Conservation (phyloP, 2,888 invertebrate genomes). For the Thera obeliscata region DNA sequence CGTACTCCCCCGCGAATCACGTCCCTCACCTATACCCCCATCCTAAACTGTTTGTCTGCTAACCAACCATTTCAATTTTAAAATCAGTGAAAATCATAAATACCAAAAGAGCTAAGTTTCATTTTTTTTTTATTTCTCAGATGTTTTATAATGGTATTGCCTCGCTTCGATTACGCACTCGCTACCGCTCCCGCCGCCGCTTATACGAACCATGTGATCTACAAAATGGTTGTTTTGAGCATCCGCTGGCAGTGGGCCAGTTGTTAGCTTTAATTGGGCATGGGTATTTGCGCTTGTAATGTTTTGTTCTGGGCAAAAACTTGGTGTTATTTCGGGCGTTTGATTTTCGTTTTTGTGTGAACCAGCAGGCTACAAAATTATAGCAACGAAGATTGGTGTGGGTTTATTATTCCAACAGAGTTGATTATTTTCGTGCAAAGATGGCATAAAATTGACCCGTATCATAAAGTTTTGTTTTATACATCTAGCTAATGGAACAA, state of each 20-base stretch:
- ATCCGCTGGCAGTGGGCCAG: slow-evolving; percentile 37
- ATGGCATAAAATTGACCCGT: too few species aligned
- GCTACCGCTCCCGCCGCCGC: slow-evolving; percentile 14
- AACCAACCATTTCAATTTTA: too few species aligned
- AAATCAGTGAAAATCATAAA: too few species aligned
- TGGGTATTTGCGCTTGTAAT: slow-evolving; percentile 36
- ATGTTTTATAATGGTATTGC: neutral
- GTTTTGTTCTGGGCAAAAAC: slow-evolving; percentile 32
- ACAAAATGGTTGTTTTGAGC: slow-evolving; percentile 39
- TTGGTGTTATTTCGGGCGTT: slow-evolving; percentile 21
- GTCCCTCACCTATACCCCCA: too few species aligned
- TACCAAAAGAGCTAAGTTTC: neutral
- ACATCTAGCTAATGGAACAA: too few species aligned
- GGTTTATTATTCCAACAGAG: too few species aligned
- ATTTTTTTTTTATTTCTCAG: neutral
- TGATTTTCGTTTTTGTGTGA: slow-evolving; percentile 10
- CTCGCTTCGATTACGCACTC: neutral
- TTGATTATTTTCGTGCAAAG: too few species aligned
- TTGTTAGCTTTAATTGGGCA: slow-evolving; percentile 41
- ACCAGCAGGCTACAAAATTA: too few species aligned
- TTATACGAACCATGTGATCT: slow-evolving; percentile 8
- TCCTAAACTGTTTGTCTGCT: too few species aligned
- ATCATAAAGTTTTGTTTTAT: too few species aligned
- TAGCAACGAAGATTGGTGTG: too few species aligned
- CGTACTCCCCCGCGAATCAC: too few species aligned